These are phyloP conservation scores for Puma concolor DNA, from an alignment of 2,113 vertebrate genomes.

Conservation along the genomic window DNA sequence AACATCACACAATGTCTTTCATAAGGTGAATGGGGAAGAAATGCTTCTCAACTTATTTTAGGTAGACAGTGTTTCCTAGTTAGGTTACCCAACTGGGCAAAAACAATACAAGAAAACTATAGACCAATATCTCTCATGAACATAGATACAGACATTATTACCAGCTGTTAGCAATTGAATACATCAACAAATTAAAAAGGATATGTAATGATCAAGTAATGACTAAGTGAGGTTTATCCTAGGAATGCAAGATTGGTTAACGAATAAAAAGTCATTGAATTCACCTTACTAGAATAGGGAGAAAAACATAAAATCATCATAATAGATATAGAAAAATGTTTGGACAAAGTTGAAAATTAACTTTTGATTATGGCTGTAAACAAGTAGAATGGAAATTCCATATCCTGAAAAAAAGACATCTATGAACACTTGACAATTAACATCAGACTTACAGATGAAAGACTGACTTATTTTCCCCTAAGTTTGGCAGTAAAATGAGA, in stretches of 20 bases:
- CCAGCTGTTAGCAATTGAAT: not conserved
- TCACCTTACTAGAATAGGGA: not conserved
- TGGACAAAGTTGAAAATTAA: not conserved
- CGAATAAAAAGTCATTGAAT: not conserved
- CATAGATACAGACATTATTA: not conserved
- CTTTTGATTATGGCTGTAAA: not conserved
- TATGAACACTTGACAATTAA: not conserved
- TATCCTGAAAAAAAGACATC: not conserved
- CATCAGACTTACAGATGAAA: not conserved
- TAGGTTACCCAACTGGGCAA: not conserved
- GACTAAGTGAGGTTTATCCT: not conserved
- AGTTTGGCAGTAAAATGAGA: not conserved
- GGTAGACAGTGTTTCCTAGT: not conserved
- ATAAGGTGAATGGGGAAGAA: not conserved
- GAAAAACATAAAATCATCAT: not conserved
- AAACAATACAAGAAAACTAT: not conserved
- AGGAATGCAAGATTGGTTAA: not conserved
- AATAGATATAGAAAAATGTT: not conserved
- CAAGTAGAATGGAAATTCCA: not conserved
- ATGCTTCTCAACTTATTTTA: not conserved
- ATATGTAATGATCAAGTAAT: not conserved
- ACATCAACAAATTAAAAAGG: not conserved
- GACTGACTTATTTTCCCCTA: not conserved
- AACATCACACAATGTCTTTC: not conserved
- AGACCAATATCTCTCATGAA: not conserved